Evolutionary conservation across 2,113 vertebrate genomes (phyloP).

Genomic region (Stictonetta naevosa): DNA sequence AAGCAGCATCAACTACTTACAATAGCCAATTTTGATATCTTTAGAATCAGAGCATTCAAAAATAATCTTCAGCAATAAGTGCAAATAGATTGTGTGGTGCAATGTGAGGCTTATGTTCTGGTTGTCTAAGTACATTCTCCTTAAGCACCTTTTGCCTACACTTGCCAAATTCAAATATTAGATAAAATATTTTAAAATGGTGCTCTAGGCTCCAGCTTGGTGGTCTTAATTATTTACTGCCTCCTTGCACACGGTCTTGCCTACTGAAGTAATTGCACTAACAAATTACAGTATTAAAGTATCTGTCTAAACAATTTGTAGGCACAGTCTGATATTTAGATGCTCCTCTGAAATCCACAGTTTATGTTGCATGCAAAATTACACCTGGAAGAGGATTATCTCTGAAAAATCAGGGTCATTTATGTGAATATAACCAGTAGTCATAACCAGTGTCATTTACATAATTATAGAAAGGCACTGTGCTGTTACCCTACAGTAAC

Average conservation of each 20-base stretch:
- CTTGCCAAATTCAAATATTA: conserved; percentile 31
- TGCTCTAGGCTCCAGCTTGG: conserved; percentile 42
- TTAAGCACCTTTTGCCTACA: conserved; percentile 8
- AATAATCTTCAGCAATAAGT: conserved; percentile 54
- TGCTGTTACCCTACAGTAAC: not conserved
- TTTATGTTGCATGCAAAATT: conserved; percentile 58
- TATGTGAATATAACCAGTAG: not conserved
- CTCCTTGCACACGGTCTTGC: conserved; percentile 30
- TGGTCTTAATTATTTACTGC: conserved; percentile 63
- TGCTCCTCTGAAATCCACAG: conserved; percentile 33
- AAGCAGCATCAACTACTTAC: conserved; percentile 36
- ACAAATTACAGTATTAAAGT: conserved; percentile 57
- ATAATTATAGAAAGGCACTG: conserved; percentile 32
- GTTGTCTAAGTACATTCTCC: not conserved
- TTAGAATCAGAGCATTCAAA: conserved; percentile 39
- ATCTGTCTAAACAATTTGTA: conserved; percentile 51
- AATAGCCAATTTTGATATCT: conserved; percentile 58
- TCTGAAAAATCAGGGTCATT: conserved; percentile 52
- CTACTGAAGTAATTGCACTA: conserved; percentile 51
- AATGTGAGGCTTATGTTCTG: not conserved
- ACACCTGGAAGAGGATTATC: conserved; percentile 1
- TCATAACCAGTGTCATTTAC: not conserved
- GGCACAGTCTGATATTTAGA: conserved; percentile 47
- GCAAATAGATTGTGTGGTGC: not conserved
- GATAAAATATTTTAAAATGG: conserved; percentile 24